These are phyloP conservation scores for Dinocampus coccinellae DNA, from an alignment of 2,888 invertebrate species.

Conservation along the genomic window DNA sequence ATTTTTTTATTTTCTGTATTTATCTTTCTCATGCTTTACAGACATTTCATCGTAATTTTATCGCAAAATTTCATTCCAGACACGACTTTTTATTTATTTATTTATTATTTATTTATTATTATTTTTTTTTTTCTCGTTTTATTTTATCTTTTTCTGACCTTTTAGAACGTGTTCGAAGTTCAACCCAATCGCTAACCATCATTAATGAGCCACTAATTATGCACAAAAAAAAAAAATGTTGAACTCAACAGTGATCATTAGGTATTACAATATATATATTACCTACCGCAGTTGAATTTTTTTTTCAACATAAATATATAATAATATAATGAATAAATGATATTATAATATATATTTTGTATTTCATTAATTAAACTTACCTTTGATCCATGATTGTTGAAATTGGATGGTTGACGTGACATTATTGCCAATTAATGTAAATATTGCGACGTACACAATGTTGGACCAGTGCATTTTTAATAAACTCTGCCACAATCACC, in stretches of 20 bases:
- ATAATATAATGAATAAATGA: background rate
- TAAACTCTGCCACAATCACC: background rate
- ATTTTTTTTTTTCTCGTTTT: too few species aligned
- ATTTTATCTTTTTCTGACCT: background rate
- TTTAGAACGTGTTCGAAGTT: background rate
- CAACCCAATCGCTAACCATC: background rate
- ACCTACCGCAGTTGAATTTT: background rate
- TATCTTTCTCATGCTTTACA: background rate
- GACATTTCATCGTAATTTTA: background rate
- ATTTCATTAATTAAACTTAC: background rate
- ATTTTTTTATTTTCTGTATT: background rate
- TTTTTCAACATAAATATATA: background rate
- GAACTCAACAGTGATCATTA: background rate
- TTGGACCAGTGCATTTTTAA: background rate
- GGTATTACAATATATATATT: background rate
- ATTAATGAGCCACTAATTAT: background rate
- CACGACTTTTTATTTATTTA: background rate
- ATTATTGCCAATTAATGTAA: background rate
- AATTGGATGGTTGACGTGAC: background rate
- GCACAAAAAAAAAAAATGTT: background rate
- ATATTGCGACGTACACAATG: constrained; percentile 2
- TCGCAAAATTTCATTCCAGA: background rate
- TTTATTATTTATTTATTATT: too few species aligned
- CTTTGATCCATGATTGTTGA: background rate
- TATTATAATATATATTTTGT: background rate